These are phyloP conservation scores for Bruchidius siliquastri DNA, from an alignment of 2,888 invertebrate genomes.

Conservation along the genomic window DNA sequence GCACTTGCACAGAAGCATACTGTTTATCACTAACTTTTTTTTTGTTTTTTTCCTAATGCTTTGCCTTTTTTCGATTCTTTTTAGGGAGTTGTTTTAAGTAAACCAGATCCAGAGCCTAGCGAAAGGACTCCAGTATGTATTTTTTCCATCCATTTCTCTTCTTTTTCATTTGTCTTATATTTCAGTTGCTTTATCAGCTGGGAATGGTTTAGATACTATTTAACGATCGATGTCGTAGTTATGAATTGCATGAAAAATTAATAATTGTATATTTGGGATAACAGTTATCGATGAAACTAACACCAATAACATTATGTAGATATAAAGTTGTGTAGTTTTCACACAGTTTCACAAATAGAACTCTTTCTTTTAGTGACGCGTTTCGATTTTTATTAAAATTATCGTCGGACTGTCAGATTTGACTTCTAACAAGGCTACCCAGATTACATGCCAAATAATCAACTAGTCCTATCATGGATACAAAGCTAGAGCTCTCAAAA, in stretches of 20 bases:
- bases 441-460: too few species aligned
- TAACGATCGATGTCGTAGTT: neutral
- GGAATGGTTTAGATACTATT: neutral
- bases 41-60: slow-evolving; percentile 43
- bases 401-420: too few species aligned
- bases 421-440: too few species aligned
- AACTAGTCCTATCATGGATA: too few species aligned
- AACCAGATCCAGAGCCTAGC: slow-evolving; percentile 49
- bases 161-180: slow-evolving; percentile 27
- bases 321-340: too few species aligned
- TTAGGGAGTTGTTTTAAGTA: slow-evolving; percentile 28
- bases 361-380: too few species aligned
- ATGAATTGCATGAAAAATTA: neutral
- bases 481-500: too few species aligned
- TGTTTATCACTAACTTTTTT: slow-evolving; percentile 8
- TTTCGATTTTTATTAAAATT: too few species aligned
- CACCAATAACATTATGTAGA: too few species aligned
- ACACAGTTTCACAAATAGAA: too few species aligned
- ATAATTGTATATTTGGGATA: neutral
- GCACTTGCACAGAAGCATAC: neutral
- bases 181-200: slow-evolving; percentile 15
- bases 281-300: neutral
- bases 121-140: slow-evolving; percentile 72
- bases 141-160: slow-evolving; percentile 30
- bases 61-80: slow-evolving; percentile 34